Conservation (phyloP, 53 echinoderm and acorn worm species). For the Luidia sarsii region DNA sequence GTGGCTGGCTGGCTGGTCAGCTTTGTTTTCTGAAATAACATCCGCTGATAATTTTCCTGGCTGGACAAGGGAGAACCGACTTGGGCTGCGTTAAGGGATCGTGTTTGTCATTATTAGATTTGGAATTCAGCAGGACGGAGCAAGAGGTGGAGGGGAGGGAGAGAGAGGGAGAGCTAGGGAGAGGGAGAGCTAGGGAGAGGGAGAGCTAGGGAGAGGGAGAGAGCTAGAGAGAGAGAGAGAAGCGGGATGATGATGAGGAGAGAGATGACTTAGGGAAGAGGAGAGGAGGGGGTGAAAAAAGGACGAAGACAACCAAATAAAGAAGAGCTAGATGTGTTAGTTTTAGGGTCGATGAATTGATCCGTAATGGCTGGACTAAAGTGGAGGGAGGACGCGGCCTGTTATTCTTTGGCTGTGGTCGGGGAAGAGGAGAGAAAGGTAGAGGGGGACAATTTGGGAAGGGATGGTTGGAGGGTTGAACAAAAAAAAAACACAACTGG, state of each 20-base stretch:
- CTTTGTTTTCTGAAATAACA: constrained; percentile 57
- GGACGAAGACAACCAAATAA: too few relatives aligned
- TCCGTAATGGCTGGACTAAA: constrained; percentile 50
- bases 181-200: too few relatives aligned
- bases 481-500: too few relatives aligned
- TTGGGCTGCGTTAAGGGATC: constrained; percentile 42
- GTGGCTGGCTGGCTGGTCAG: constrained; percentile 32
- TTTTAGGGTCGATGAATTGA: constrained; percentile 54
- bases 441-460: too few relatives aligned
- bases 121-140: constrained; percentile 12
- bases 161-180: too few relatives aligned
- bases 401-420: constrained; percentile 31
- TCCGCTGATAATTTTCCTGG: constrained; percentile 43
- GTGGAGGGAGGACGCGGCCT: constrained; percentile 1
- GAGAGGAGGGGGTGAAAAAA: not conserved
- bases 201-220: too few relatives aligned
- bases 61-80: constrained; percentile 47
- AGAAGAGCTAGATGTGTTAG: constrained; percentile 38
- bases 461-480: too few relatives aligned
- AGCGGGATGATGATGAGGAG: too few relatives aligned
- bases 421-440: too few relatives aligned
- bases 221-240: too few relatives aligned
- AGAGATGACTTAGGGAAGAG: too few relatives aligned
- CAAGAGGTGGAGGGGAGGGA: not conserved
- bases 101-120: constrained; percentile 48